Evolutionary conservation across 2,113 vertebrate genomes (phyloP), one percentile per base, ranked within the genome.

Genomic region (Ornithorhynchus anatinus): DNA sequence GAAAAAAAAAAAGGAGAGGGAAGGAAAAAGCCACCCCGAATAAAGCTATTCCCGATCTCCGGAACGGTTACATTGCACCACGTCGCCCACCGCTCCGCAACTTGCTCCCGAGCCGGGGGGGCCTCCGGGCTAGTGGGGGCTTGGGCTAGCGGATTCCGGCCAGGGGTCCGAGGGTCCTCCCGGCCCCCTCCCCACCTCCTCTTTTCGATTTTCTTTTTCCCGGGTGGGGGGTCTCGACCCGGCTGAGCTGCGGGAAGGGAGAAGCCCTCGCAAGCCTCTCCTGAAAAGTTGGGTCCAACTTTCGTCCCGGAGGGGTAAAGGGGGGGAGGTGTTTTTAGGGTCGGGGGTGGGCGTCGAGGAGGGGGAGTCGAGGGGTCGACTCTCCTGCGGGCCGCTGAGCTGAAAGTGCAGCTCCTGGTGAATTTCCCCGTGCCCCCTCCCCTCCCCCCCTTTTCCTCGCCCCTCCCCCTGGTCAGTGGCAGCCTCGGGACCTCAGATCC

Each of bases 251-350:
- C 15, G 58, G 77, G 74, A 70, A 76, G 64, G 69, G 35, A 80
- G 57, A 39, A 61, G 40, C 50, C 82, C n/a, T 64, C 79, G 58
- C 78, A 51, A 42, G 71, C 61, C 66, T n/a, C 16, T 61, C 68
- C 61, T 50, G 62, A 14, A n/a, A 75, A 87, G 82, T 85, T 82
- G 54, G 61, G 57, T 58, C 53, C 44, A 85, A 87, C 77, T 87
- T 84, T 77, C 27, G 59, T 77, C 27, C 62, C 37, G 66, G 51
- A 65, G 72, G 32, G 53, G 53, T 8, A n/a, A 31, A 32, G 53
- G 35, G 53, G 53, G 33, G 33, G 20, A n/a, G 20, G 15, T 10
- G 31, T 37, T 27, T 37, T 25, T 32, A 32, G 69, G 76, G 57
- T n/a, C n/a, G n/a, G n/a, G n/a, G n/a, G n/a, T n/a, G n/a, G n/a